phyloP scores from a whole-genome alignment of 2,113 vertebrate genomes.

The Chaenogobius annularis region DNA sequence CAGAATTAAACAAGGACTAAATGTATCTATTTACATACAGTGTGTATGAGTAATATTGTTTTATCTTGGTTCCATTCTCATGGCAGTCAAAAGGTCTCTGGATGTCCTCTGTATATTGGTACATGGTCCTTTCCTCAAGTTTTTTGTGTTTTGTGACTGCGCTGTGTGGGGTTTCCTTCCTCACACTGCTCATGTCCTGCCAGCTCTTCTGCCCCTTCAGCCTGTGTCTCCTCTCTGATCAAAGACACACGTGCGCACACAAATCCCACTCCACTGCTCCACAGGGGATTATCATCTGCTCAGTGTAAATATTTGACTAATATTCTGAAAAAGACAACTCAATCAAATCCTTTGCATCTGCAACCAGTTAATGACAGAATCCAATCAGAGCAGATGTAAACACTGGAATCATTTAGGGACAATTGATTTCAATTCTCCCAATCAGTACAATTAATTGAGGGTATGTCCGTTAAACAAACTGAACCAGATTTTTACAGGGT shows the following conservation, averaged over 20 bases:
- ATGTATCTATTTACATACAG: not conserved
- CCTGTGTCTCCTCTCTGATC: conserved; percentile 42
- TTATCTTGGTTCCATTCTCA: not conserved
- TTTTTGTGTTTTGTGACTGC: not conserved
- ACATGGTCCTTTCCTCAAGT: no score
- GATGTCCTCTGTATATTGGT: not conserved
- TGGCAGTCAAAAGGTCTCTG: not conserved
- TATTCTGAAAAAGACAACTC: conserved; percentile 12
- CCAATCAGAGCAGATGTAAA: conserved; percentile 8
- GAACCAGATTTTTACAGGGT: conserved; percentile 17
- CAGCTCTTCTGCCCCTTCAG: conserved; percentile 32
- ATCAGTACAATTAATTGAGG: not conserved
- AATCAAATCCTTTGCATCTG: conserved; percentile 10
- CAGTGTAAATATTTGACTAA: conserved; percentile 46
- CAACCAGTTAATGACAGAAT: conserved; percentile 6
- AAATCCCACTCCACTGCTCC: conserved; percentile 24
- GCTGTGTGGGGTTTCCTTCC: conserved; percentile 10
- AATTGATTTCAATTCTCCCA: conserved; percentile 3
- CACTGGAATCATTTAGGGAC: not conserved
- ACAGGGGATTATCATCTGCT: conserved; percentile 31
- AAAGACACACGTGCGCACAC: conserved; percentile 44
- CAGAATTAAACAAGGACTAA: no score
- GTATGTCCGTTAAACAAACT: conserved; percentile 1
- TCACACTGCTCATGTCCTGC: conserved; percentile 10
- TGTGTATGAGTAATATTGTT: no score